These are phyloP conservation scores for Nyctereutes procyonoides DNA, from an alignment of 2,113 vertebrate genomes.

Conservation along the genomic window DNA sequence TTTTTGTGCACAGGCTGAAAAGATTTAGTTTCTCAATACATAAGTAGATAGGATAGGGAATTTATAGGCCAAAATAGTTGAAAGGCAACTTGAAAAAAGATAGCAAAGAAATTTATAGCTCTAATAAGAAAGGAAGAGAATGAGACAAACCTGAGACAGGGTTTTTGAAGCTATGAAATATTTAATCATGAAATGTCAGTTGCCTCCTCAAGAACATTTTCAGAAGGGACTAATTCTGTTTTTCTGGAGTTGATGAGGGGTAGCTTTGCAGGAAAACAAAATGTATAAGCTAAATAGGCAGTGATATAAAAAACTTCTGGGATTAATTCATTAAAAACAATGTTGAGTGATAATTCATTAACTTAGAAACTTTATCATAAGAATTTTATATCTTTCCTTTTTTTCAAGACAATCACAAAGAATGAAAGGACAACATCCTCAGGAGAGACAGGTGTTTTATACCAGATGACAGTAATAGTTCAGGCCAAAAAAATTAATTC, in stretches of 20 bases:
- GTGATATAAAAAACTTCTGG: background rate
- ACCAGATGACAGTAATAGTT: background rate
- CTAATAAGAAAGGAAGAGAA: constrained; percentile 28
- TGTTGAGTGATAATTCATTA: background rate
- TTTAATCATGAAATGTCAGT: background rate
- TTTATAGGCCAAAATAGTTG: background rate
- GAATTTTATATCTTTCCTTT: background rate
- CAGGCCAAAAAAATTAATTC: background rate
- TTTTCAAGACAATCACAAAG: background rate
- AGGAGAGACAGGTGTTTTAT: background rate
- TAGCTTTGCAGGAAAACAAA: constrained; percentile 4
- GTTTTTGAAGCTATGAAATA: background rate
- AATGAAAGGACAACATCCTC: background rate
- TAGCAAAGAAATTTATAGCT: background rate
- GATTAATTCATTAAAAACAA: constrained; percentile 7
- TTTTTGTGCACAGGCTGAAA: constrained; percentile 10
- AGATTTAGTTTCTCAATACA: background rate
- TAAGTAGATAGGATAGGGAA: background rate
- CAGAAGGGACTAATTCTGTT: background rate
- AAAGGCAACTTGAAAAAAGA: constrained; percentile 31
- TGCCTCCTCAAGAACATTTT: background rate
- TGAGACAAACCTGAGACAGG: background rate
- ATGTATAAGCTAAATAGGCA: background rate
- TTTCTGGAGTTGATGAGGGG: background rate
- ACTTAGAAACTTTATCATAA: background rate